Base-by-base conservation (phyloP, 2,888 invertebrate species). In the Leptinotarsa peninsularis region DNA sequence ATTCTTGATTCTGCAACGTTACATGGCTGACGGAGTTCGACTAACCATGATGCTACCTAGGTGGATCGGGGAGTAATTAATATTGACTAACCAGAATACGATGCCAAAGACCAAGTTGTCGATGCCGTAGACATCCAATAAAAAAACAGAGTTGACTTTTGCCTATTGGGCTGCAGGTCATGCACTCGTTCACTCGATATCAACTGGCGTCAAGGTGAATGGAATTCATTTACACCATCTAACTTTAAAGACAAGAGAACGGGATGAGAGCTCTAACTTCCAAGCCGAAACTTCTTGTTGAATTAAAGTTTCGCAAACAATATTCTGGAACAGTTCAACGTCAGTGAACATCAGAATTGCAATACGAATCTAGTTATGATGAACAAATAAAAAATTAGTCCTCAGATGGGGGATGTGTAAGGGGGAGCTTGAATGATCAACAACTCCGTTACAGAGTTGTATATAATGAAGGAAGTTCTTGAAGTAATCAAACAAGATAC, bases 291-390 rank as follows among this genome's bases (percentile, higher is more conserved):
- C 63, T 63, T 58, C 58, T 58, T 33, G 63, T 63, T 33, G n/a
- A 33, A 33, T 63, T 60, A 43, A 63, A 43, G 7, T 63, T 63
- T 33, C 27, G 17, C 43, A 63, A 63, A 33, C 63, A 33, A 27
- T 23, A 60, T 3, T 21, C 60, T 27, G 21, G 1, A 15, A 43
- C 43, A 43, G 43, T 21, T 18, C 23, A 13, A 33, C 63, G n/a
- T 17, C 63, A n/a, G 17, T 3, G 60, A 60, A 15, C 63, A 43
- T 4, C 63, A 63, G 63, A 63, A 63, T 43, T 63, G 63, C 63
- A 63, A 63, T 63, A 7, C n/a, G 63, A 63, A 33, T 63, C 18
- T n/a, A 63, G 33, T 63, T 63, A 60, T 63, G 43, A 43, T 33
- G 17, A 63, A 63, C 17, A 27, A 33, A 63, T 63, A 10, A 43